Conservation (phyloP, 2,888 invertebrate species). For the Camptogramma bilineatum region DNA sequence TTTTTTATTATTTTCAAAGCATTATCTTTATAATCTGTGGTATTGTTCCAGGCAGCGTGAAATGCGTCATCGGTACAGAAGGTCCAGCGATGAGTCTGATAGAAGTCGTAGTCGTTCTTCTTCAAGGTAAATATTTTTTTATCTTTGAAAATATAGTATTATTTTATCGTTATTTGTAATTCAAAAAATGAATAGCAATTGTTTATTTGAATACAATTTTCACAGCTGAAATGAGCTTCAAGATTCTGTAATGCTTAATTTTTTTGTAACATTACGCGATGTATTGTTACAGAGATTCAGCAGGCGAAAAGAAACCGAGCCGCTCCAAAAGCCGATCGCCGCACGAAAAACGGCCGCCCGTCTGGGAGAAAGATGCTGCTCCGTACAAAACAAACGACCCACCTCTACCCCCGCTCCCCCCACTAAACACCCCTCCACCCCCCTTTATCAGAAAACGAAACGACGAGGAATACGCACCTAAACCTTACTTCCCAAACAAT, state of each 20-base stretch:
- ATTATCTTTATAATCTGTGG: background rate
- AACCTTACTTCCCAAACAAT: slow-evolving; percentile 30
- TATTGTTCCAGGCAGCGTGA: slow-evolving; percentile 89
- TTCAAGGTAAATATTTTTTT: slow-evolving; percentile 59
- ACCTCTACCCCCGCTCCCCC: slow-evolving; percentile 23
- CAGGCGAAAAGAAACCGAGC: slow-evolving; percentile 58
- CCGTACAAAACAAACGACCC: slow-evolving; percentile 47
- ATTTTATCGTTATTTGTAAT: too few relatives aligned
- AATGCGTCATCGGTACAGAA: slow-evolving; percentile 88
- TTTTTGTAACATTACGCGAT: too few relatives aligned
- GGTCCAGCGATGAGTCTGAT: slow-evolving; percentile 77
- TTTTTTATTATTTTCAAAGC: too few relatives aligned
- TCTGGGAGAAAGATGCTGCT: slow-evolving; percentile 46
- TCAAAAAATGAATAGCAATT: too few relatives aligned
- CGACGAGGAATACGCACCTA: slow-evolving; percentile 31
- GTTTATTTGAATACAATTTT: too few relatives aligned
- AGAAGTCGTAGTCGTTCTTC: slow-evolving; percentile 71
- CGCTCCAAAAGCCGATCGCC: slow-evolving; percentile 68
- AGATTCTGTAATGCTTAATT: too few relatives aligned
- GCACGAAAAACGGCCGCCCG: slow-evolving; percentile 55
- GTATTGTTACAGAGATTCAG: slow-evolving; percentile 62
- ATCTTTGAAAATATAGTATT: background rate
- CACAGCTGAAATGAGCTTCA: too few relatives aligned
- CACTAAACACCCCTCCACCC: slow-evolving; percentile 30
- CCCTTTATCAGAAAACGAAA: slow-evolving; percentile 33